Evolutionary conservation across 2,888 invertebrate genomes (phyloP), one percentile per base, ranked within the genome.

Genomic region (Phorcus lineatus): DNA sequence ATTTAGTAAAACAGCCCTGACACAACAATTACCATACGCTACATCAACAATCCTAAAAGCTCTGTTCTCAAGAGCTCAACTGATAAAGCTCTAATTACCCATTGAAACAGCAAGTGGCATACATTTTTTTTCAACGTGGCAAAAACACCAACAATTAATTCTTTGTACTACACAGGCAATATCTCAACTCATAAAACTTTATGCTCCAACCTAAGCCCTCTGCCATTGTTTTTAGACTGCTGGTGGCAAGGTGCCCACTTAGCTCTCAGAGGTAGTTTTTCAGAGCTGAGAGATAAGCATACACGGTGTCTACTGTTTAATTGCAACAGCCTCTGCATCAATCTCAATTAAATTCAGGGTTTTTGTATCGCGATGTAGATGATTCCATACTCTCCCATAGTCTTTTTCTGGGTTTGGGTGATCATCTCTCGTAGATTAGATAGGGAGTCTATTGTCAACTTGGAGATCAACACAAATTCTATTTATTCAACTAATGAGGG

Each of bases 221-320:
- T 24, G 62, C 62, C 62, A 62, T 62, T 62, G 62, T 70, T 28
- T 40, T 70, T 70, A n/a, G 28, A 31, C 70, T 36, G 36, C 40
- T 70, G 70, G 28, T 28, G 36, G 40, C 70, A 70, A 36, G 3
- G 17, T 40, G 40, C 31, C 31, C 28, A 62, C 19, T 57, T 24
- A 7, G 24, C 19, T 57, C 19, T n/a, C 19, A 9, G 24, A 24
- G 40, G 40, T 28, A 36, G 31, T 28, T 17, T 36, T 40, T 70
- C 31, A 70, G 40, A 70, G 70, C 70, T 17, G 19, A 17, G n/a
- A 70, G 70, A 70, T 70, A 70, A 70, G 70, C 28, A 36, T 70
- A 19, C 31, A 13, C 47, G 11, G 31, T 70, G 31, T 36, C 70
- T n/a, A 70, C 70, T 40, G 70, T 19, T 70, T 70, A 70, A 40